These are phyloP conservation scores for Philopedon plagiatum DNA, from an alignment of 2,888 invertebrate species.

Conservation along the genomic window DNA sequence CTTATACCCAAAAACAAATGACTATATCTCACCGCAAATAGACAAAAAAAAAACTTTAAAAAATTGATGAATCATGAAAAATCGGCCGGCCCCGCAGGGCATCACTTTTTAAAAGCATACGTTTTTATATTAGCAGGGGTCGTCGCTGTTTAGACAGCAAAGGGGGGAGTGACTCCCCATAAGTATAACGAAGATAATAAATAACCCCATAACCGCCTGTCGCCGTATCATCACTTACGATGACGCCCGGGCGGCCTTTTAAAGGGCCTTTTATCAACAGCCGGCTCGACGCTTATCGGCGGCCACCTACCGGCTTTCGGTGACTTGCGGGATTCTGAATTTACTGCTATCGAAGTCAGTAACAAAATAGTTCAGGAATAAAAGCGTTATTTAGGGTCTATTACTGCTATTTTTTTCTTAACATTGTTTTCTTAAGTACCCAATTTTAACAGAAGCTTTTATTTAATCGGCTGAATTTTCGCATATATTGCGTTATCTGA, in stretches of 20 bases:
- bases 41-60: not conserved
- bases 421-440: too few relatives aligned
- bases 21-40: too few relatives aligned
- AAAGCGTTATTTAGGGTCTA: too few relatives aligned
- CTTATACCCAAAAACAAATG: too few relatives aligned
- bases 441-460: too few relatives aligned
- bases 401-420: too few relatives aligned
- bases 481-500: too few relatives aligned
- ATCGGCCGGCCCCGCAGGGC: too few relatives aligned
- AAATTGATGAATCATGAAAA: not conserved
- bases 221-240: slow-evolving; percentile 58
- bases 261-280: slow-evolving; percentile 63
- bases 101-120: slow-evolving; percentile 26
- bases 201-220: slow-evolving; percentile 44
- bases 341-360: not conserved
- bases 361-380: not conserved
- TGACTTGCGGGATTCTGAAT: slow-evolving; percentile 53
- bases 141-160: slow-evolving; percentile 18
- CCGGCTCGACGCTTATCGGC: slow-evolving; percentile 61
- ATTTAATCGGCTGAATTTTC: too few relatives aligned
- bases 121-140: slow-evolving; percentile 12
- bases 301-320: slow-evolving; percentile 53
- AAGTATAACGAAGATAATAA: slow-evolving; percentile 47
- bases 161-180: slow-evolving; percentile 42
- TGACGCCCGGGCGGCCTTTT: slow-evolving; percentile 62